phyloP scores from a whole-genome alignment of 2,113 vertebrate genomes.

The Setophaga kirtlandii region DNA sequence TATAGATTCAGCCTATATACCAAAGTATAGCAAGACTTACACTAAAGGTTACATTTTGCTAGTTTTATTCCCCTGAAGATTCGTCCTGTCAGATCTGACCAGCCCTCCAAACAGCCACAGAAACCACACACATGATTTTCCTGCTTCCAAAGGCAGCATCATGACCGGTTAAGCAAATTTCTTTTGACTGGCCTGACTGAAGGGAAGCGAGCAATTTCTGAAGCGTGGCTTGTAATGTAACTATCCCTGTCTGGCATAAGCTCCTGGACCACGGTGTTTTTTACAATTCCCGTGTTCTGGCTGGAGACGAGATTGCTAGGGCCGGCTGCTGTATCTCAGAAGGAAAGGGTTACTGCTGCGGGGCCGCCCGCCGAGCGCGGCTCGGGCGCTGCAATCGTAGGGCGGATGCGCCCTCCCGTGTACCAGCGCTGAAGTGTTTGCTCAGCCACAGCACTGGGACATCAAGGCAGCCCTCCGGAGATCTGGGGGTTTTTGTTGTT shows the following conservation, averaged over 20 bases:
- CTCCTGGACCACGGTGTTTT: neutral
- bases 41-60: neutral
- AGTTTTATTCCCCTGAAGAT: neutral
- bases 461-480: rapidly evolving
- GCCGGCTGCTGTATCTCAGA: neutral
- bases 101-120: neutral
- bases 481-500: neutral
- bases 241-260: neutral
- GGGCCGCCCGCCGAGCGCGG: neutral
- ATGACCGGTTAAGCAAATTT: neutral
- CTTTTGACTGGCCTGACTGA: neutral
- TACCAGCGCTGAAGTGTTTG: neutral
- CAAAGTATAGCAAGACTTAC: neutral
- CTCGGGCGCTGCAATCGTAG: neutral
- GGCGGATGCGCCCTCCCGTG: conserved; percentile 52
- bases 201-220: neutral
- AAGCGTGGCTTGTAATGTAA: neutral
- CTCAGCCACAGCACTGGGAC: neutral
- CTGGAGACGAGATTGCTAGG: neutral
- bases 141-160: neutral
- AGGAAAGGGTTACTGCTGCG: neutral
- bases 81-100: neutral
- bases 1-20: neutral
- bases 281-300: neutral
- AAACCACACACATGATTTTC: neutral